These are phyloP conservation scores for Liopterus haemorrhoidalis DNA, from an alignment of 2,888 invertebrate genomes.

Conservation along the genomic window DNA sequence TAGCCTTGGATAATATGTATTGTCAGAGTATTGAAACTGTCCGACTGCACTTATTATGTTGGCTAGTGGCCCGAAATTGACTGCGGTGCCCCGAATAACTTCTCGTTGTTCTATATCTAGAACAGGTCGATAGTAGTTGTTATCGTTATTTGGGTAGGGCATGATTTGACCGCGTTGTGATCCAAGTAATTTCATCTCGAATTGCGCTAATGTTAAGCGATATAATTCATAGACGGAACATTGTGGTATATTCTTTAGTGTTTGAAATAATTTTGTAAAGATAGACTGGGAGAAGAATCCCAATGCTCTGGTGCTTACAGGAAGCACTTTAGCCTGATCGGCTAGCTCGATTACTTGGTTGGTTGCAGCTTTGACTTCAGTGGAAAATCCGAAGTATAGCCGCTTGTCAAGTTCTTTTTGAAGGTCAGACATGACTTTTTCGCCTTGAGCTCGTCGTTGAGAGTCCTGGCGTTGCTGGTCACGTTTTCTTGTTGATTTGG, in stretches of 20 bases:
- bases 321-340: conserved; percentile 1
- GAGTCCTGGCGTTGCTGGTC: conserved; percentile 20
- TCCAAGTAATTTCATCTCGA: conserved; percentile 7
- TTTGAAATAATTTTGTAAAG: conserved; percentile 1
- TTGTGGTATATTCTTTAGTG: neutral
- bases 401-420: conserved; percentile 3
- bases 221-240: conserved; percentile 15
- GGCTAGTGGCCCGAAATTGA: conserved; percentile 12
- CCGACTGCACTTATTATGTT: conserved; percentile 13
- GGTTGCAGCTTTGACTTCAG: conserved; percentile 4
- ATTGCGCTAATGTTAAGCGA: conserved; percentile 9
- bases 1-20: no score
- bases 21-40: conserved; percentile 19
- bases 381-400: conserved; percentile 1
- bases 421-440: conserved; percentile 2
- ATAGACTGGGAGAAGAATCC: conserved; percentile 2
- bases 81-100: conserved; percentile 7
- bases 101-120: conserved; percentile 6
- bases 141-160: conserved; percentile 9
- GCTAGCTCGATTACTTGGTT: conserved; percentile 1
- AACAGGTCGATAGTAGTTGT: conserved; percentile 2
- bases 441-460: no score
- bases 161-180: conserved; percentile 10
- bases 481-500: conserved; percentile 21
- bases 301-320: neutral